Evolutionary conservation across 2,888 invertebrate genomes (phyloP).

Genomic region (Drosophila sordidapex): DNA sequence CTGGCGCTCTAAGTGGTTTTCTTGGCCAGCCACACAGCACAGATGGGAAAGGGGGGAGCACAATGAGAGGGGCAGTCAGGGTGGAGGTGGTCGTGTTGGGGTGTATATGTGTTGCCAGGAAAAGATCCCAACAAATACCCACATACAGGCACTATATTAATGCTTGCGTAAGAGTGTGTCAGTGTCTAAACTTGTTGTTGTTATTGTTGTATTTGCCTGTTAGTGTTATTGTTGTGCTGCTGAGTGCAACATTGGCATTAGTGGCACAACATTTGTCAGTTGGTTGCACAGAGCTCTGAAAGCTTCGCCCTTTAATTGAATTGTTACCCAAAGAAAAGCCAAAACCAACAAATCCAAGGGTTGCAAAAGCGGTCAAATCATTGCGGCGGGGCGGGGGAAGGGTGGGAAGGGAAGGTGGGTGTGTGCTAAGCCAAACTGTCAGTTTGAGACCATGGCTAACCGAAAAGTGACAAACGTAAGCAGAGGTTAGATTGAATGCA

Average conservation of each 20-base stretch:
- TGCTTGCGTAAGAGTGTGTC: slow-evolving; percentile 30
- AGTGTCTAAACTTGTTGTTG: slow-evolving; percentile 29
- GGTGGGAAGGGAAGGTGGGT: background rate
- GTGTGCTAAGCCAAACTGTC: slow-evolving; percentile 22
- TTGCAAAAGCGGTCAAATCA: slow-evolving; percentile 12
- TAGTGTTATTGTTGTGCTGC: slow-evolving; percentile 26
- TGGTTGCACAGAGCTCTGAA: slow-evolving; percentile 34
- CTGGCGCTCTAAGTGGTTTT: slow-evolving; percentile 60
- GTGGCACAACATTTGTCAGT: slow-evolving; percentile 46
- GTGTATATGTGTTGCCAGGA: slow-evolving; percentile 3
- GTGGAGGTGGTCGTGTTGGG: background rate
- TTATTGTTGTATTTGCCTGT: background rate
- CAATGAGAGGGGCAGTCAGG: background rate
- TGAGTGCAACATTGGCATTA: slow-evolving; percentile 44
- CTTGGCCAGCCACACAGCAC: slow-evolving; percentile 39
- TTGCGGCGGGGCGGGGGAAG: no score
- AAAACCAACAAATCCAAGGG: slow-evolving; percentile 22
- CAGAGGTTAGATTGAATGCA: slow-evolving; percentile 6
- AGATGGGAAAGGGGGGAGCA: slow-evolving; percentile 1
- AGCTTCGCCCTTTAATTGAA: slow-evolving; percentile 40
- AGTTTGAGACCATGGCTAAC: slow-evolving; percentile 22
- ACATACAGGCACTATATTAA: slow-evolving; percentile 23
- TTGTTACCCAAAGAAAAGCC: slow-evolving; percentile 35
- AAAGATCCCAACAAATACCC: slow-evolving; percentile 13
- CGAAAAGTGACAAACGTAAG: slow-evolving; percentile 3